Percentiles rank a stretch among this genome's conserved stretches.
Conservation (phyloP, 2,888 invertebrate species). For the Dascillus cervinus region DNA sequence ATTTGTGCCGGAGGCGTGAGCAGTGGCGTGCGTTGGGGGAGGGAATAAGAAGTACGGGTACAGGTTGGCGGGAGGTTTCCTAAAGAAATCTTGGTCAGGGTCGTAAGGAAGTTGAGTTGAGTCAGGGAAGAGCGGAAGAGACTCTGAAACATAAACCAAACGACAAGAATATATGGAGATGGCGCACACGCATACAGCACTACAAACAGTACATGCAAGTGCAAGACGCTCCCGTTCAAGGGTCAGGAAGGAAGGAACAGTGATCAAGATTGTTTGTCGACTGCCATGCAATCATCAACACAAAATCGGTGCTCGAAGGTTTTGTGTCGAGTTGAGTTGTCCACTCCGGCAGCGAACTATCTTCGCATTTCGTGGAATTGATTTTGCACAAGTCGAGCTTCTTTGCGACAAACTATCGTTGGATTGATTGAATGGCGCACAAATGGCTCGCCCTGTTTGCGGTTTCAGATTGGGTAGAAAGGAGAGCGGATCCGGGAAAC, state of each 20-base stretch:
- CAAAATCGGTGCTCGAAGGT: too few species aligned
- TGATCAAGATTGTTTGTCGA: too few species aligned
- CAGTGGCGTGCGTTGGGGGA: slow-evolving; percentile 40
- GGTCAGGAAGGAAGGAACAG: background rate
- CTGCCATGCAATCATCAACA: too few species aligned
- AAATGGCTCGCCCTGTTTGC: slow-evolving; percentile 15
- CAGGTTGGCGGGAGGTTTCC: slow-evolving; percentile 47
- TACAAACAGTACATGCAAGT: slow-evolving; percentile 7
- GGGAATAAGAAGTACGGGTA: slow-evolving; percentile 57
- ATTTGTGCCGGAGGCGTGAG: slow-evolving; percentile 37
- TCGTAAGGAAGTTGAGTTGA: too few species aligned
- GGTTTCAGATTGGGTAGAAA: slow-evolving; percentile 12
- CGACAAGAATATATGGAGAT: slow-evolving; percentile 14
- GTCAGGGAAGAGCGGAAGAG: slow-evolving; percentile 49
- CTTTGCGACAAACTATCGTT: slow-evolving; percentile 11
- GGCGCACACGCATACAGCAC: slow-evolving; percentile 14
- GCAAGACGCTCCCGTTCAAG: background rate
- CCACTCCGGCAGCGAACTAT: too few species aligned
- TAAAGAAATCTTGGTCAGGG: too few species aligned
- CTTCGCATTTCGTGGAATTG: too few species aligned
- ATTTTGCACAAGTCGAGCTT: slow-evolving; percentile 7
- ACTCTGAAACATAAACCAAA: slow-evolving; percentile 50
- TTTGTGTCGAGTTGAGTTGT: too few species aligned
- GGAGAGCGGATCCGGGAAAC: slow-evolving; percentile 11
- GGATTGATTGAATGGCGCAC: slow-evolving; percentile 15